Evolutionary conservation across 2,888 invertebrate genomes (phyloP), one percentile per base, ranked within the genome.

Genomic region (Atrina japonica): DNA sequence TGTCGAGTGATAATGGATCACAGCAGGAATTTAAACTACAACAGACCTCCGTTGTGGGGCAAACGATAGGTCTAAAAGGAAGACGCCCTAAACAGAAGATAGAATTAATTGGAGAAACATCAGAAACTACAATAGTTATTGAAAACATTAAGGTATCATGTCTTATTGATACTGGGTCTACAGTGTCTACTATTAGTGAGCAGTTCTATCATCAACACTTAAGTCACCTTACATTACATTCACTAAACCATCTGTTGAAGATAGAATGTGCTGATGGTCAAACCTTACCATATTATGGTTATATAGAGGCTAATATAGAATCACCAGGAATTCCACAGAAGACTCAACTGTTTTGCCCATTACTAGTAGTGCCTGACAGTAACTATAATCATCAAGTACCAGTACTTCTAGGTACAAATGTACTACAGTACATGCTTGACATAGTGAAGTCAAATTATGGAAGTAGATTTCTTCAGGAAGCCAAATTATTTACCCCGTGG

Each of bases 151-250:
- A 41, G 52, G 49, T 27, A 9, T 29, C n/a, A 16, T 58, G 58
- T 14, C 29, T 72, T 18, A 14, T 72, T n/a, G 72, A 67, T 29
- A 67, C 60, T 16, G 67, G 72, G 1, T 67, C 67, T 21, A 60
- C n/a, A n/a, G n/a, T n/a, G n/a, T n/a, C n/a, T n/a, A n/a, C n/a
- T n/a, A n/a, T n/a, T n/a, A n/a, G n/a, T n/a, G n/a, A n/a, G n/a
- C n/a, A n/a, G n/a, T n/a, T n/a, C n/a, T n/a, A n/a, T n/a, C n/a
- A n/a, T n/a, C 66, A 53, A n/a, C 23, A 73, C 7, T 61, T 73
- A 18, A n/a, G 29, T n/a, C 25, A 61, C 30, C 49, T 45, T n/a
- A n/a, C n/a, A 40, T 18, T 59, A 0, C 35, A 73, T n/a, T 14
- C 59, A 14, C 1, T 64, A n/a, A n/a, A n/a, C n/a, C n/a, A n/a